Percentiles rank a stretch among this genome's conserved stretches.
phyloP scores from a whole-genome alignment of 2,797 vertebrate genomes.

The Diplodus sargus region DNA sequence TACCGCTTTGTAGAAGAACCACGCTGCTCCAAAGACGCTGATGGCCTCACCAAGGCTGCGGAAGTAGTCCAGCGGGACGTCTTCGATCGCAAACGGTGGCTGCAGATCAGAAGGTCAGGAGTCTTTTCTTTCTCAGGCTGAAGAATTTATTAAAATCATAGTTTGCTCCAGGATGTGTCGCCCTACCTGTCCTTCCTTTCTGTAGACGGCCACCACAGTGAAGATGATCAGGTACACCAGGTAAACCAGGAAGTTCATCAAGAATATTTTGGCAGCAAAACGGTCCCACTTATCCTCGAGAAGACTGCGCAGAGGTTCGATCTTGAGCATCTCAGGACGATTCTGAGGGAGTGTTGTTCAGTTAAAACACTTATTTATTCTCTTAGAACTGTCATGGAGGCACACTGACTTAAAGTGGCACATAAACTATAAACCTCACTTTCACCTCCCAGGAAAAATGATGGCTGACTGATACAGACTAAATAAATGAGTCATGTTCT shows the following conservation, averaged over 20 bases:
- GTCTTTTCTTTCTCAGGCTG: not conserved
- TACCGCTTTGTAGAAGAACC: slow-evolving; percentile 91
- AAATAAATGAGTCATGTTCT: too few species aligned
- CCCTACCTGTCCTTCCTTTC: slow-evolving; percentile 84
- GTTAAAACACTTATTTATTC: not conserved
- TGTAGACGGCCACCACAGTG: slow-evolving; percentile 87
- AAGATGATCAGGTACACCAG: slow-evolving; percentile 88
- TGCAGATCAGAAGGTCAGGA: slow-evolving; percentile 31
- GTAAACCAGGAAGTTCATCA: slow-evolving; percentile 90
- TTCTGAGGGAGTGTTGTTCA: slow-evolving; percentile 80
- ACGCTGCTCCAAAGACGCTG: slow-evolving; percentile 86
- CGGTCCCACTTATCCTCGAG: slow-evolving; percentile 92
- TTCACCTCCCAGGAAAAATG: too few species aligned
- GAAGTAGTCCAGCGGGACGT: slow-evolving; percentile 77
- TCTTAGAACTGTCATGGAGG: not conserved
- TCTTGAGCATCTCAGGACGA: slow-evolving; percentile 92
- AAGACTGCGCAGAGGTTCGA: slow-evolving; percentile 90
- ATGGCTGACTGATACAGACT: too few species aligned
- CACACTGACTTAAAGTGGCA: too few species aligned
- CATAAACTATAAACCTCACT: too few species aligned
- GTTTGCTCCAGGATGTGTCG: not conserved
- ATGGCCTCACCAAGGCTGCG: slow-evolving; percentile 85
- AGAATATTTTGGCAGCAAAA: slow-evolving; percentile 89
- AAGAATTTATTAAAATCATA: not conserved
- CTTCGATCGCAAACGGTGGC: slow-evolving; percentile 81